Base-by-base conservation (phyloP, 2,888 invertebrate species). In the Hirtodrosophila confusa region DNA sequence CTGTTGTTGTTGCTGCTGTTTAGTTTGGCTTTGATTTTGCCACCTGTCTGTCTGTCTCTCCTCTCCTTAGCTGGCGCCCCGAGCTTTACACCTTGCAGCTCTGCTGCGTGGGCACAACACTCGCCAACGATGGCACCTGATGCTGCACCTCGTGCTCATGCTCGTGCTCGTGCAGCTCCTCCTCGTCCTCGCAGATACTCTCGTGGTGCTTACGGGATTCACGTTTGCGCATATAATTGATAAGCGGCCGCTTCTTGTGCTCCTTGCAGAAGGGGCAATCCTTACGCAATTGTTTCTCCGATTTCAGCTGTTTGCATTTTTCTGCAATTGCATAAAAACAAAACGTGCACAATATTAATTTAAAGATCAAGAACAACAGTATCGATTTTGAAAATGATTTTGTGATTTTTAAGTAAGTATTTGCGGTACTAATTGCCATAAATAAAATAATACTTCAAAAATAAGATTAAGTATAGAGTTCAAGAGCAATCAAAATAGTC, bases 181-280 rank as follows among this genome's bases (percentile, higher is more conserved):
- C 78, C 29, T 92, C 92, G 60, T 93, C 93, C 73, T 93, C 93
- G 73, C 92, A 91, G 66, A 93, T 92, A 73, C 93, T 92, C 53
- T 92, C 90, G 74, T 92, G 91, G 64, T 92, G 91, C 75, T 92
- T 92, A n/a, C 91, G 91, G 17, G 91, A 91, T n/a, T 92, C 90
- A 60, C 93, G 93, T 64, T 91, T 92, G 48, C 75, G 73, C 73
- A 73, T 73, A 11, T 73, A 73, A 53, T 91, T 91, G 2, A 92
- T 92, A 3, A 93, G 83, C 3, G 92, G 92, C 40, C 93, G 90
- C 67, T 93, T 92, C 80, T 93, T 93, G 66, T 91, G 92, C 72
- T 93, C 93, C 65, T 92, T 92, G 82, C 93, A 93, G 61, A 93
- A 91, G 10, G 93, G 92, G 58, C 93, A 93, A 33, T 91, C 90